phyloP scores from a whole-genome alignment of 1,140 invertebrate genomes.

The Formica exsecta region DNA sequence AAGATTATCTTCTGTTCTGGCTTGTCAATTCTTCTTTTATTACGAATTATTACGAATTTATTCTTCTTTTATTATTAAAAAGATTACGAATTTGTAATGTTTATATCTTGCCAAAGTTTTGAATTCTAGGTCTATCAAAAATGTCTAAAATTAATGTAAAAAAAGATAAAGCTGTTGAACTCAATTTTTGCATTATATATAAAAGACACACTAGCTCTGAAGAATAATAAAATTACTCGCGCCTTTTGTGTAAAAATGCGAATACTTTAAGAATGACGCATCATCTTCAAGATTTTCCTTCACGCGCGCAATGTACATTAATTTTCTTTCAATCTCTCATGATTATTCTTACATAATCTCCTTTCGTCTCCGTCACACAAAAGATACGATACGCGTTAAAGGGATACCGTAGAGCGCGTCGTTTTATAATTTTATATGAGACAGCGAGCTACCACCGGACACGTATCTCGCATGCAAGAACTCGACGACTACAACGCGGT shows the following conservation, averaged over 20 bases:
- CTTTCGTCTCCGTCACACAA: not conserved
- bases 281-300: not conserved
- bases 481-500: slow-evolving; percentile 11
- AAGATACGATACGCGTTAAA: not conserved
- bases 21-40: not conserved
- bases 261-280: not conserved
- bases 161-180: not conserved
- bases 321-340: not conserved
- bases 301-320: not conserved
- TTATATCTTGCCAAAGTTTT: not conserved
- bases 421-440: not conserved
- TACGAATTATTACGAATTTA: no score
- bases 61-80: no score
- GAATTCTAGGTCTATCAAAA: not conserved
- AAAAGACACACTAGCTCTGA: not conserved
- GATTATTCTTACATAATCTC: not conserved
- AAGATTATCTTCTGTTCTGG: not conserved
- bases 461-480: not conserved
- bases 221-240: not conserved
- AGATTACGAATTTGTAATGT: no score
- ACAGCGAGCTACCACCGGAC: slow-evolving; percentile 11
- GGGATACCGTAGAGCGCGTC: not conserved
- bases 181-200: not conserved
- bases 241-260: not conserved
- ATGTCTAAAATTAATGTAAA: not conserved